These are phyloP conservation scores for Phrynosoma blainvillii DNA, from an alignment of 2,113 vertebrate species.

Conservation along the genomic window DNA sequence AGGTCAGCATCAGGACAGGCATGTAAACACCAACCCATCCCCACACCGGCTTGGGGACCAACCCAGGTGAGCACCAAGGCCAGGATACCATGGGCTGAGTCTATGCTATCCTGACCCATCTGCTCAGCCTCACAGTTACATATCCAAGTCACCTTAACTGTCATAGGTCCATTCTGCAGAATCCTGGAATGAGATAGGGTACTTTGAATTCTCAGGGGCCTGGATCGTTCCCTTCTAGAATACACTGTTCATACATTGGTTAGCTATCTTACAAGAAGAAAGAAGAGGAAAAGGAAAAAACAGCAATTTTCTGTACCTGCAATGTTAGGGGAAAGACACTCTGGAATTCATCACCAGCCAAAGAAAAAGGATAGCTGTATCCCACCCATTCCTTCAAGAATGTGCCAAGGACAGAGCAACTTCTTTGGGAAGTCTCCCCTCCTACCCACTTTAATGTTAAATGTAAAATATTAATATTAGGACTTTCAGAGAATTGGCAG, in stretches of 20 bases:
- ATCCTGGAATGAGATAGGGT: too few species aligned
- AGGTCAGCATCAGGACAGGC: too few species aligned
- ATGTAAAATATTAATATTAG: not conserved
- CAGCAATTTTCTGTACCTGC: not conserved
- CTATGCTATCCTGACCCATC: too few species aligned
- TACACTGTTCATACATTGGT: not conserved
- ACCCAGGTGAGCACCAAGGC: too few species aligned
- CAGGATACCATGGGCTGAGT: too few species aligned
- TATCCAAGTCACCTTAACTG: too few species aligned
- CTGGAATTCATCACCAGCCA: not conserved
- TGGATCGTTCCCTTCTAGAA: not conserved
- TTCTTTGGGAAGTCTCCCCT: not conserved
- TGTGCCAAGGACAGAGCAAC: not conserved
- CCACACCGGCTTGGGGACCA: too few species aligned
- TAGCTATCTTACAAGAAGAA: not conserved
- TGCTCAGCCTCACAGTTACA: too few species aligned
- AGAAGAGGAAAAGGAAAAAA: too few species aligned
- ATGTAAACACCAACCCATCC: too few species aligned
- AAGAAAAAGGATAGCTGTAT: not conserved
- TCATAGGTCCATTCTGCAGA: not conserved
- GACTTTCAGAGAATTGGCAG: not conserved
- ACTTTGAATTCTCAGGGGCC: too few species aligned
- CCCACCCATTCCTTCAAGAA: too few species aligned
- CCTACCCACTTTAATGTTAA: not conserved
- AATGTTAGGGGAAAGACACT: not conserved